Base-by-base conservation (phyloP, 2,888 invertebrate genomes). In the Pterostichus madidus region DNA sequence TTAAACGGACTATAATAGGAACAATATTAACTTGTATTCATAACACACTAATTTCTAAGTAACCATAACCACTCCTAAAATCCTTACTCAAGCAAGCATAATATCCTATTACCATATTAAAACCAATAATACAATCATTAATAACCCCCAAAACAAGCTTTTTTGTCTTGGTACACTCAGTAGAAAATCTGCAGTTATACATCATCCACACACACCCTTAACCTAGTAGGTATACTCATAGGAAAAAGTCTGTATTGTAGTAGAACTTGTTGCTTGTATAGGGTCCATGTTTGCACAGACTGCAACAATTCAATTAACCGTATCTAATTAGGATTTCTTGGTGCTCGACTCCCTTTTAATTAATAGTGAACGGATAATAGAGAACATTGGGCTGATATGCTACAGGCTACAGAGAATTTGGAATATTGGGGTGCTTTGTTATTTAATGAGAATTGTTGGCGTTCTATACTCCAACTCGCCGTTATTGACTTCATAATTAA, bases 251-350 rank as follows among this genome's bases (percentile, higher is more conserved):
- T 2, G 5, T 7, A 6, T 10, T 5, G n/a, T 13, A 7, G 8
- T 39, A 10, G 46, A 6, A 73, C 71, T 73, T 73, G 73, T 73
- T 73, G 73, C 73, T 44, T 13, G 64, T 32, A 8, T 59, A 24
- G 24, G 24, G 11, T 59, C 59, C 5, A 7, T 59, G 59, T 31
- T 17, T 49, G 49, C 10, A 59, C 10, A 24, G 59, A 15, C 17
- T 59, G 59, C 73, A 49, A n/a, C 24, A 32, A 77, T 77, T 15
- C 77, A 77, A 77, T 77, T 77, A 77, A 77, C 32, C 32, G 32
- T 56, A 53, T 77, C 77, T 77, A 77, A 77, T 77, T 77, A 77
- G 13, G 52, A 39, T 77, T 77, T 77, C 77, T 77, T 56, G 56
- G 39, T 39, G 52, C 35, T 53, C 24, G 31, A 35, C 53, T 46